phyloP scores from a whole-genome alignment of 2,113 vertebrate species.

The Synchiropus splendidus region DNA sequence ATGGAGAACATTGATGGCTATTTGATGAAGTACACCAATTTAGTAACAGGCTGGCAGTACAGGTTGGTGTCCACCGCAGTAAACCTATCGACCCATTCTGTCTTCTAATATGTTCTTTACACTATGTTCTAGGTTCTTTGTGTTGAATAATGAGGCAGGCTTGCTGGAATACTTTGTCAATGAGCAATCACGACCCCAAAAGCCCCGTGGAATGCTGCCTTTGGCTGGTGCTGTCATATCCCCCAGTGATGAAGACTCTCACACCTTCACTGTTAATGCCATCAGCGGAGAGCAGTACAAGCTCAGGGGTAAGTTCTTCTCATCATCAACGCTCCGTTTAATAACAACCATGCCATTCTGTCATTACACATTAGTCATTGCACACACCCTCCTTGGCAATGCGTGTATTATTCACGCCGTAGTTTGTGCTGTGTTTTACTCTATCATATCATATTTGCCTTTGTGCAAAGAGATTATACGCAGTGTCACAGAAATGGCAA shows the following conservation, averaged over 20 bases:
- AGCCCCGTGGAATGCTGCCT: constrained; percentile 88
- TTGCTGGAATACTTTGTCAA: constrained; percentile 97
- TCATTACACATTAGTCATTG: no score
- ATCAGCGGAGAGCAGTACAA: constrained; percentile 98
- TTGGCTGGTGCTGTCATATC: constrained; percentile 95
- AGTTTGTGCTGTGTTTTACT: no score
- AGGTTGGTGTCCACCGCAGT: constrained; percentile 64
- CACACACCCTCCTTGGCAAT: no score
- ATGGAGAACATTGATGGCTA: constrained; percentile 97
- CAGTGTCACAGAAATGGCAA: no score
- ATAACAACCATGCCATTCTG: no score
- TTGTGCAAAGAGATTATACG: no score
- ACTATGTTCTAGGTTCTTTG: constrained; percentile 80
- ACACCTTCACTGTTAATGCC: constrained; percentile 95
- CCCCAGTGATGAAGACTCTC: constrained; percentile 94
- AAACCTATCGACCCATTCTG: background rate
- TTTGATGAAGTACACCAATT: constrained; percentile 97
- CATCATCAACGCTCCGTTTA: no score
- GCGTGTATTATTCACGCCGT: no score
- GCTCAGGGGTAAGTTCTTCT: constrained; percentile 76
- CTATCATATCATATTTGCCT: no score
- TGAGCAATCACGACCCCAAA: constrained; percentile 86
- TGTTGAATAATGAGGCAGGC: constrained; percentile 91
- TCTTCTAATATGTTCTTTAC: background rate
- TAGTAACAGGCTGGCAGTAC: constrained; percentile 97